These are phyloP conservation scores for Atractosteus spatula DNA, from an alignment of 2,113 vertebrate genomes.

Conservation along the genomic window DNA sequence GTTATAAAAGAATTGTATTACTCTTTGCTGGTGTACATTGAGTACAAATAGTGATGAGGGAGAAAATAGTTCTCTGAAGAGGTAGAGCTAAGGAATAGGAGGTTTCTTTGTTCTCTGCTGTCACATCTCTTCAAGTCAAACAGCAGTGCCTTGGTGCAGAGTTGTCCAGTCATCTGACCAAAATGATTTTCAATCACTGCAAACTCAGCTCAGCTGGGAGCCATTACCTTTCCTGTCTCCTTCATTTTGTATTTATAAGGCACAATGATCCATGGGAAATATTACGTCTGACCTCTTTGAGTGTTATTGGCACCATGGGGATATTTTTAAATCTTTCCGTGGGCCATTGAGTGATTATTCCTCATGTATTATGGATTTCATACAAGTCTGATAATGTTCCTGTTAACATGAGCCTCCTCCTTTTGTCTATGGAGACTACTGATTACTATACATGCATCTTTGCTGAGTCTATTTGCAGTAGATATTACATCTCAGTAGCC, in stretches of 20 bases:
- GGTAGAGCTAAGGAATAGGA: not conserved
- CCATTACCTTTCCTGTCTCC: not conserved
- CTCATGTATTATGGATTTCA: no score
- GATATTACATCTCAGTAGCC: no score
- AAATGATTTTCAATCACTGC: slow-evolving; percentile 5
- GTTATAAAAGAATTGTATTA: no score
- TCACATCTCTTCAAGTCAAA: not conserved
- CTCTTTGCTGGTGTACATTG: no score
- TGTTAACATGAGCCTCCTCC: no score
- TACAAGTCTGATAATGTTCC: no score
- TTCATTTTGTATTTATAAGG: not conserved
- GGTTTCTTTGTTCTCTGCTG: not conserved
- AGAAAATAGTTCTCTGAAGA: not conserved
- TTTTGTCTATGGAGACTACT: no score
- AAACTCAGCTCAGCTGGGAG: not conserved
- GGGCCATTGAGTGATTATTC: not conserved
- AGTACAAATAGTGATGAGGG: no score
- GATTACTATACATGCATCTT: no score
- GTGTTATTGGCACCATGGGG: not conserved
- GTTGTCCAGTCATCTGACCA: not conserved
- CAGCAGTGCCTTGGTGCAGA: not conserved
- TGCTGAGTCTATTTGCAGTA: no score
- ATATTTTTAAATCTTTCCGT: not conserved
- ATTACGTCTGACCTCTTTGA: not conserved
- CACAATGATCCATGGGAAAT: not conserved